Conservation (phyloP, 2,797 vertebrate species). For the Hirundo rustica region DNA sequence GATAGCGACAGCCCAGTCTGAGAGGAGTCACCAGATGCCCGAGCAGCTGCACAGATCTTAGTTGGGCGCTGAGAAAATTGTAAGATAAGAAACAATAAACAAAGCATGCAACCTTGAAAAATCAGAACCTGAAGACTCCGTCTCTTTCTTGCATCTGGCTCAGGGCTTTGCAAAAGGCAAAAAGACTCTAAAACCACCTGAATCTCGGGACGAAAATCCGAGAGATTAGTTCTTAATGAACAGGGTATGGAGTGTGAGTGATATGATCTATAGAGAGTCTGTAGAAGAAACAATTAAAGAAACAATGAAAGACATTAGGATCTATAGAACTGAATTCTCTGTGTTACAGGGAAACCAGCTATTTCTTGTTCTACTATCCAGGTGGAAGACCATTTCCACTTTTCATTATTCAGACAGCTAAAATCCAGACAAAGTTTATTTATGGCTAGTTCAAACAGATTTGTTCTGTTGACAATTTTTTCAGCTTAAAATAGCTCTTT, state of each 20-base stretch:
- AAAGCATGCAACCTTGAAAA: too few relatives aligned
- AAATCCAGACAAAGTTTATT: neutral
- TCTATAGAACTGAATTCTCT: neutral
- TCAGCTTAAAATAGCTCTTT: neutral
- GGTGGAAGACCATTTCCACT: neutral
- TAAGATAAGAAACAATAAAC: too few relatives aligned
- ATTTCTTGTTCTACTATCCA: neutral
- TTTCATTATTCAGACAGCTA: neutral
- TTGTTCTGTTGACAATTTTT: neutral
- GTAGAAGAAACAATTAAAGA: neutral
- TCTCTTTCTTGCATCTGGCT: too few relatives aligned
- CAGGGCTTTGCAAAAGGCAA: too few relatives aligned
- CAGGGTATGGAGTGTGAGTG: neutral
- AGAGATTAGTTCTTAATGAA: neutral
- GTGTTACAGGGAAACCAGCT: neutral
- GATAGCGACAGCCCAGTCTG: too few relatives aligned
- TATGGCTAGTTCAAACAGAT: neutral
- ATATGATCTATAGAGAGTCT: neutral
- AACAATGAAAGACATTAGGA: neutral
- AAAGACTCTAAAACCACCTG: too few relatives aligned
- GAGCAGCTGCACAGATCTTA: too few relatives aligned
- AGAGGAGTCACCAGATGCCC: too few relatives aligned
- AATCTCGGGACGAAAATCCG: too few relatives aligned
- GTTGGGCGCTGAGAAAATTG: too few relatives aligned
- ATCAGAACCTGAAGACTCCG: too few relatives aligned